Conservation (phyloP, 1,140 invertebrate species). For the Macrocentrus cingulum region DNA sequence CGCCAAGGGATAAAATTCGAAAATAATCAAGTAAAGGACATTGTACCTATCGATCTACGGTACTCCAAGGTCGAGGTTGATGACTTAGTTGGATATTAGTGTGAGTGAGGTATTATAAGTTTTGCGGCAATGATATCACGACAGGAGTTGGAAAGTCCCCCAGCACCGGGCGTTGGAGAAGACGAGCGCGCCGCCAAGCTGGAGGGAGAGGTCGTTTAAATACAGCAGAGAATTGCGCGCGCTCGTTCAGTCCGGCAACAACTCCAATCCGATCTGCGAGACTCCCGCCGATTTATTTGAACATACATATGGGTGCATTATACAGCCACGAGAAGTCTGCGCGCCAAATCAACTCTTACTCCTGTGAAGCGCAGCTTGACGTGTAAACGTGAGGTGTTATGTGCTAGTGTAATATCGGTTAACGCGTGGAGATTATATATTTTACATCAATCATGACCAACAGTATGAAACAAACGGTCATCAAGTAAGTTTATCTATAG, state of each 20-base stretch:
- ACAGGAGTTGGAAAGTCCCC: conserved; percentile 4
- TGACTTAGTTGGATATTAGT: too few relatives aligned
- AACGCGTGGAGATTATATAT: too few relatives aligned
- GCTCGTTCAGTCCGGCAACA: conserved; percentile 55
- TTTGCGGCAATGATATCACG: not conserved
- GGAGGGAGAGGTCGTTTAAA: conserved; percentile 53
- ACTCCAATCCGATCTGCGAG: conserved; percentile 46
- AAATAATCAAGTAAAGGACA: too few relatives aligned
- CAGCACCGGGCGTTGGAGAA: conserved; percentile 9
- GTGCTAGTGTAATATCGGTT: conserved; percentile 30
- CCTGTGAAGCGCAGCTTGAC: not conserved
- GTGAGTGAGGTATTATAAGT: too few relatives aligned
- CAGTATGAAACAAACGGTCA: conserved; percentile 57
- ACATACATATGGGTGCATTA: not conserved
- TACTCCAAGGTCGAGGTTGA: too few relatives aligned
- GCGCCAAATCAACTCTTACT: not conserved
- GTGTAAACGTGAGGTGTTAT: conserved; percentile 30
- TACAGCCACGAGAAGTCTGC: not conserved
- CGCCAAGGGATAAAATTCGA: too few relatives aligned
- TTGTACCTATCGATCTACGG: too few relatives aligned
- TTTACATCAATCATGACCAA: conserved; percentile 54
- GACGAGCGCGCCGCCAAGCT: conserved; percentile 25
- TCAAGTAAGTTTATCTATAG: conserved; percentile 48
- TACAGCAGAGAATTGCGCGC: conserved; percentile 51
- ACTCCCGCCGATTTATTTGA: conserved; percentile 16